Evolutionary conservation across 2,888 invertebrate species (phyloP).

Genomic region (Linyphia triangularis): DNA sequence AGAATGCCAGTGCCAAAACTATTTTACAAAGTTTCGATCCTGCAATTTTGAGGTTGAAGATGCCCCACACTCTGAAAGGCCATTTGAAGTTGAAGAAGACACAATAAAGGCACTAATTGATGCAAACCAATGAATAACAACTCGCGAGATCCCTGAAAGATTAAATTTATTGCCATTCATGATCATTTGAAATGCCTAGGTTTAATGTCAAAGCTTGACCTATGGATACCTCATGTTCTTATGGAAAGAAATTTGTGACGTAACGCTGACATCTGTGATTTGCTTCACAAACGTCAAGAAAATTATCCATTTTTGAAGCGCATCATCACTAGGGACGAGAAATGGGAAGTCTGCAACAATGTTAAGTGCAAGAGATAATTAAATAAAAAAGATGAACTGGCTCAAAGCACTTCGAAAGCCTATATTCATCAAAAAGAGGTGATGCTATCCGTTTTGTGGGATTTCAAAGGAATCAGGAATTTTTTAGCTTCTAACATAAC

Average conservation of each 20-base stretch:
- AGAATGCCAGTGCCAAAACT: neutral
- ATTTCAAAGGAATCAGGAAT: neutral
- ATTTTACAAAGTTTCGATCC: too few species aligned
- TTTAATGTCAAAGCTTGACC: neutral
- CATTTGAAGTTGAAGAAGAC: neutral
- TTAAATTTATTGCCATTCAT: neutral
- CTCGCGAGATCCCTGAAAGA: neutral
- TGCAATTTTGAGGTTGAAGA: slow-evolving; percentile 6
- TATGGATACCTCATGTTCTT: neutral
- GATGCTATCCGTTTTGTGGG: neutral
- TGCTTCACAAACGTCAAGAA: slow-evolving; percentile 19
- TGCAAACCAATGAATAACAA: too few species aligned
- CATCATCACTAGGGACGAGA: slow-evolving; percentile 50
- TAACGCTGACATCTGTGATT: neutral
- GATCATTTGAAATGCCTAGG: neutral
- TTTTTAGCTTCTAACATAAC: neutral
- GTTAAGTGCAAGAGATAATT: slow-evolving; percentile 8
- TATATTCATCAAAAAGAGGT: neutral
- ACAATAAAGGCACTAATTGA: neutral
- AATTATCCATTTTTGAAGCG: slow-evolving; percentile 15
- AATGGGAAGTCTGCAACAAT: slow-evolving; percentile 56
- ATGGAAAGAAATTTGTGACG: too few species aligned
- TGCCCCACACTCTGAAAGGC: neutral
- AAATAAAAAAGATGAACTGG: too few species aligned
- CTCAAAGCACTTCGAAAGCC: too few species aligned